phyloP scores from a whole-genome alignment of 1,140 invertebrate species.

The Aphis gossypii region DNA sequence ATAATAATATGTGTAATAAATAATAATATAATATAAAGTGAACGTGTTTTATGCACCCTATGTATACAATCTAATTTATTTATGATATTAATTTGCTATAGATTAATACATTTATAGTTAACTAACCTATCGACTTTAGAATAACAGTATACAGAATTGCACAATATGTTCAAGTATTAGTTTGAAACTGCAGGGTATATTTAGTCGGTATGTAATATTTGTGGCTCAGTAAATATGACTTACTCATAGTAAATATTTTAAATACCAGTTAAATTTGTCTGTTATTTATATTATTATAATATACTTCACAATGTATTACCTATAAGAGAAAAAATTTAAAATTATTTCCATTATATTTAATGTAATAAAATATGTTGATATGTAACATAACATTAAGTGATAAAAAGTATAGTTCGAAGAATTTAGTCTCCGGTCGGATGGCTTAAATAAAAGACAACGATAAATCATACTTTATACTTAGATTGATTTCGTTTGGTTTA shows the following conservation, averaged over 20 bases:
- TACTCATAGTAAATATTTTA: background rate
- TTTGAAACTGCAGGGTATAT: background rate
- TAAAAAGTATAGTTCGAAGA: background rate
- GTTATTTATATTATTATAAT: too few species aligned
- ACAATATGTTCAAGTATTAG: background rate
- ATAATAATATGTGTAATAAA: too few species aligned
- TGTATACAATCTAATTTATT: too few species aligned
- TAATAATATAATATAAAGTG: too few species aligned
- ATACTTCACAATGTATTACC: background rate
- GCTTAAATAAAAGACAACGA: background rate
- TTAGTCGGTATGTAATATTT: background rate
- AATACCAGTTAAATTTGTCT: background rate
- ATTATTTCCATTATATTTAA: background rate
- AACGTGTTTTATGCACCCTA: too few species aligned
- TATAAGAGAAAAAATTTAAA: background rate
- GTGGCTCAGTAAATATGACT: background rate
- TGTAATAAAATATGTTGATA: background rate
- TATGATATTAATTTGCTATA: too few species aligned
- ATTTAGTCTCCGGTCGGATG: background rate
- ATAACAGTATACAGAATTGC: background rate
- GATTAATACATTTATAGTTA: background rate
- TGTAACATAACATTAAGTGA: too few species aligned
- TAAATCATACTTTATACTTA: background rate
- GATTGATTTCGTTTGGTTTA: background rate
- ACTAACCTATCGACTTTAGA: background rate